Conservation (phyloP, 2,888 invertebrate genomes). For the Adelphocoris suturalis region DNA sequence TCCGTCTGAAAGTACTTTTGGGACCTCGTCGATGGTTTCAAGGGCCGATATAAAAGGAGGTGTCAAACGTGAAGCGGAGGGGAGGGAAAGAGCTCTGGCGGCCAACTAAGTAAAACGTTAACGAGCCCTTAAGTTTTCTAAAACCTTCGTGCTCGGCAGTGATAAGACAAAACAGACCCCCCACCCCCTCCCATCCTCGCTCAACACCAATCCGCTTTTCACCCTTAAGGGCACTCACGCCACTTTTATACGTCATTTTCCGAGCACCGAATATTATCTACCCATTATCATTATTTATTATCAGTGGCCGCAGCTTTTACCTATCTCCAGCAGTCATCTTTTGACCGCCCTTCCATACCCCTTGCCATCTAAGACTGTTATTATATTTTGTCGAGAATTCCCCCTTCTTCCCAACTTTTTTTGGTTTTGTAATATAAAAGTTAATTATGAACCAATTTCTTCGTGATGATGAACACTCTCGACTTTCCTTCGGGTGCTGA, state of each 20-base stretch:
- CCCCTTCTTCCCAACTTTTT: background rate
- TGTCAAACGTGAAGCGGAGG: background rate
- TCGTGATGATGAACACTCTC: slow-evolving; percentile 18
- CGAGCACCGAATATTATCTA: slow-evolving; percentile 66
- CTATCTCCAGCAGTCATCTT: slow-evolving; percentile 58
- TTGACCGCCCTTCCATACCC: background rate
- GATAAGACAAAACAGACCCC: slow-evolving; percentile 54
- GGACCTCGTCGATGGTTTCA: no score
- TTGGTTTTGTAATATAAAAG: background rate
- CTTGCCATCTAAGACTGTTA: slow-evolving; percentile 17
- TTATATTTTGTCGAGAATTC: slow-evolving; percentile 56
- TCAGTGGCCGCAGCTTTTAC: slow-evolving; percentile 45
- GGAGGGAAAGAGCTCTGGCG: background rate
- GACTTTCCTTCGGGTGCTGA: background rate
- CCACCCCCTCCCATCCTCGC: slow-evolving; percentile 24
- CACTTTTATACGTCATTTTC: slow-evolving; percentile 67
- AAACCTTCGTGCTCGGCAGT: slow-evolving; percentile 63
- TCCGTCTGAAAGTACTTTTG: no score
- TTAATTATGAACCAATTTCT: slow-evolving; percentile 61
- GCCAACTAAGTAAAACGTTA: slow-evolving; percentile 68
- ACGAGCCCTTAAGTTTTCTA: slow-evolving; percentile 69
- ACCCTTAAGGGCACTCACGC: slow-evolving; percentile 56
- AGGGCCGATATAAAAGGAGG: background rate
- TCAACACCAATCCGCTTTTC: slow-evolving; percentile 16
- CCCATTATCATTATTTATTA: slow-evolving; percentile 70